Percentiles rank a stretch among this genome's conserved stretches.
Conservation (phyloP, 2,888 invertebrate genomes). For the Dusona sp. region DNA sequence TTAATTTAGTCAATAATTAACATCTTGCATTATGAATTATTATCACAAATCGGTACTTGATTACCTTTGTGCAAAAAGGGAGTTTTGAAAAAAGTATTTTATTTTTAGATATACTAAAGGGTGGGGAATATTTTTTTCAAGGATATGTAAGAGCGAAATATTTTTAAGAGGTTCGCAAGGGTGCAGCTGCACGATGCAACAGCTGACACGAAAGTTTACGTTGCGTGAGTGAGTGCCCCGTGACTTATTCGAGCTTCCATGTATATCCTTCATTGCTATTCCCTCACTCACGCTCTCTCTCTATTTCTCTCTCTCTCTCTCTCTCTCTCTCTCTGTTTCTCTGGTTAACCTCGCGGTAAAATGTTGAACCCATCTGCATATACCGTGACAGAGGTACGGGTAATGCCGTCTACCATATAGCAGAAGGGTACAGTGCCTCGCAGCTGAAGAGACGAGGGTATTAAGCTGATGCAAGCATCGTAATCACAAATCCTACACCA, state of each 20-base stretch:
- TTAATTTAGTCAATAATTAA: too few species aligned
- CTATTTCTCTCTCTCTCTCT: constrained; percentile 26
- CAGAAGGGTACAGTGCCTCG: constrained; percentile 33
- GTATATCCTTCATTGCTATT: not conserved
- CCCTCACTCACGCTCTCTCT: constrained; percentile 37
- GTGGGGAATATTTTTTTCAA: not conserved
- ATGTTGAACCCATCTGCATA: constrained; percentile 44
- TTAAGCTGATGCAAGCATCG: constrained; percentile 53
- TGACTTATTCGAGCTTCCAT: constrained; percentile 68
- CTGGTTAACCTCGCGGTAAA: constrained; percentile 44
- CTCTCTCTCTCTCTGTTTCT: constrained; percentile 6
- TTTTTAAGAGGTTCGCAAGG: constrained; percentile 18
- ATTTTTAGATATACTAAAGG: not conserved
- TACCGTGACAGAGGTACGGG: constrained; percentile 37
- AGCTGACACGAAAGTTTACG: constrained; percentile 75
- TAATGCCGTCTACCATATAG: constrained; percentile 32
- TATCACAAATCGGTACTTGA: not conserved
- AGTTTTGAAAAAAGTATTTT: not conserved
- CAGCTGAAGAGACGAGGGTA: constrained; percentile 43
- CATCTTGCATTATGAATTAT: too few species aligned
- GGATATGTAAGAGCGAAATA: not conserved
- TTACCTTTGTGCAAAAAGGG: not conserved
- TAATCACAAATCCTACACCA: constrained; percentile 53
- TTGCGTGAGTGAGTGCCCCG: constrained; percentile 47
- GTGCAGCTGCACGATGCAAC: constrained; percentile 78